Evolutionary conservation across 2,113 vertebrate genomes (phyloP).

Genomic region (Erythrocercus mccallii): DNA sequence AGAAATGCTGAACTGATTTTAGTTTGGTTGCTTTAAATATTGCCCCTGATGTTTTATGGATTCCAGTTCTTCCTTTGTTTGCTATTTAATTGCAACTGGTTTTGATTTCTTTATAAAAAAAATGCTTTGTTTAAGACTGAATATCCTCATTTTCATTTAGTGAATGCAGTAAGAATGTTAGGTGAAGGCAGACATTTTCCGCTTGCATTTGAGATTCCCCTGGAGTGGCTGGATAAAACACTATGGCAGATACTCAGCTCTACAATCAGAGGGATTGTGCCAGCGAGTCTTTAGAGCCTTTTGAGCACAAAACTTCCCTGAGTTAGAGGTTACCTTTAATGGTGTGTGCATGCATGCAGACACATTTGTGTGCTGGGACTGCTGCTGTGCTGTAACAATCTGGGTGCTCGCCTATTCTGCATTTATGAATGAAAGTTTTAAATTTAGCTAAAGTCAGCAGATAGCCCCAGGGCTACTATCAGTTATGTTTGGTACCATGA

Average conservation of each 20-base stretch:
- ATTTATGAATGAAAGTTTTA: conserved; percentile 53
- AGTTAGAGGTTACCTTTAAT: background rate
- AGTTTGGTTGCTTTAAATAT: conserved; percentile 41
- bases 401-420: background rate
- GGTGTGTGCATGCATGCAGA: rapidly evolving
- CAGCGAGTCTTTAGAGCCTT: background rate
- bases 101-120: conserved; percentile 56
- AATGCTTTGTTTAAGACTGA: conserved; percentile 26
- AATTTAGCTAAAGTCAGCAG: conserved; percentile 17
- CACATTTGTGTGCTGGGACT: background rate
- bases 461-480: conserved; percentile 32
- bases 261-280: background rate
- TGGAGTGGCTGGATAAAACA: conserved; percentile 35
- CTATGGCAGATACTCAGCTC: background rate
- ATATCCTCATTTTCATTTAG: conserved; percentile 27
- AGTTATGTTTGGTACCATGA: conserved; percentile 40
- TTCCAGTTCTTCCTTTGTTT: conserved; percentile 63
- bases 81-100: conserved; percentile 52
- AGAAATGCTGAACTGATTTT: conserved; percentile 60
- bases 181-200: conserved; percentile 33
- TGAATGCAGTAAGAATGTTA: background rate
- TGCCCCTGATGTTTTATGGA: conserved; percentile 56
- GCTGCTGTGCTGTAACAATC: background rate
- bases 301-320: background rate
- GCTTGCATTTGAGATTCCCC: background rate